phyloP scores from a whole-genome alignment of 1,140 invertebrate species.

The Drosophila tropicalis region DNA sequence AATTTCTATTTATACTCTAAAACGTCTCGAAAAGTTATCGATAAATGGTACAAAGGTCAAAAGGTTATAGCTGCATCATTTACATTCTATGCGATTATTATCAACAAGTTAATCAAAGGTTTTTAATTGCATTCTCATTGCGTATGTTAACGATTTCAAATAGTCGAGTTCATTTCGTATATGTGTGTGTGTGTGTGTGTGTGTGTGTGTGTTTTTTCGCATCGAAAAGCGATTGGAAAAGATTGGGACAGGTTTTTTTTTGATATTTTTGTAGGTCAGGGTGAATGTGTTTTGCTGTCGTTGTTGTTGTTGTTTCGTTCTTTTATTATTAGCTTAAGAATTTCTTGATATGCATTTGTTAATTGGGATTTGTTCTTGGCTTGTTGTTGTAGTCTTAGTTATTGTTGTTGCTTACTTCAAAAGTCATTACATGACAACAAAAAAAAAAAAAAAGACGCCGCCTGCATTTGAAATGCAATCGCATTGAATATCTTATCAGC shows the following conservation, averaged over 20 bases:
- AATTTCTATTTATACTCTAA: too few relatives aligned
- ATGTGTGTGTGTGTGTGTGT: not conserved
- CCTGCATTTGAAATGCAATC: conserved; percentile 46
- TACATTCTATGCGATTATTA: not conserved
- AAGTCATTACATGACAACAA: conserved; percentile 53
- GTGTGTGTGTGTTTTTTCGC: not conserved
- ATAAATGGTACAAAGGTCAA: too few relatives aligned
- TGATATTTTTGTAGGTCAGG: conserved; percentile 52
- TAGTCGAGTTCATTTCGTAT: not conserved
- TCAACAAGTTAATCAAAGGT: conserved; percentile 3
- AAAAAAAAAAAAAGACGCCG: not conserved
- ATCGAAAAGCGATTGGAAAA: conserved; percentile 1
- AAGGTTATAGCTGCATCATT: too few relatives aligned
- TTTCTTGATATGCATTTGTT: conserved; percentile 8
- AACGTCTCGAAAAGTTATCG: too few relatives aligned
- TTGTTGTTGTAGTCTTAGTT: conserved; percentile 8
- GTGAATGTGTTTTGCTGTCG: conserved; percentile 47
- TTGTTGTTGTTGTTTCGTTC: conserved; percentile 18
- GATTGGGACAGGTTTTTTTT: conserved; percentile 36
- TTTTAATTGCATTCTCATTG: not conserved
- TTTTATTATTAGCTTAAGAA: conserved; percentile 3
- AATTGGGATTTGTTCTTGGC: conserved; percentile 19
- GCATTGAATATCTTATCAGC: conserved; percentile 54
- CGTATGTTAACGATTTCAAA: not conserved
- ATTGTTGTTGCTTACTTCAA: conserved; percentile 6